Percentiles rank a stretch among this genome's conserved stretches.
Evolutionary conservation across 2,888 invertebrate species (phyloP).

Genomic region (Metallyticus violacea): DNA sequence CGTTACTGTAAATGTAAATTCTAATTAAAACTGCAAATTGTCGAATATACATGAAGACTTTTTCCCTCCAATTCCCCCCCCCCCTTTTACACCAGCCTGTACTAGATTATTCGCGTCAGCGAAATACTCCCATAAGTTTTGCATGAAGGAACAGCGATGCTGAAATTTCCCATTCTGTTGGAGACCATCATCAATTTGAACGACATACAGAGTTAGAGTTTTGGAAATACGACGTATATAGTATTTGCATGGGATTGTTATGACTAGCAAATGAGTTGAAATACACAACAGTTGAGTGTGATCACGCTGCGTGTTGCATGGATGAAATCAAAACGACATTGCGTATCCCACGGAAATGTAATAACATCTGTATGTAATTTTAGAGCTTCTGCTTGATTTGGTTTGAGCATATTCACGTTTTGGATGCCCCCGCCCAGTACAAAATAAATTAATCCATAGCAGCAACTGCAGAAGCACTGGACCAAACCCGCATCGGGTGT

Average conservation of each 20-base stretch:
- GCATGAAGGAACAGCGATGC: not conserved
- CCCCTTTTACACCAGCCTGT: not conserved
- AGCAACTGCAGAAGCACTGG: not conserved
- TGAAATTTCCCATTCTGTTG: not conserved
- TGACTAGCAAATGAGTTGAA: not conserved
- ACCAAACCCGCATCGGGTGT: not conserved
- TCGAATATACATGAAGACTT: too few species aligned
- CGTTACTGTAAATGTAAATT: too few species aligned
- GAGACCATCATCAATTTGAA: not conserved
- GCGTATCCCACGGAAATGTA: not conserved
- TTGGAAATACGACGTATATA: not conserved
- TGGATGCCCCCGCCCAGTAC: not conserved
- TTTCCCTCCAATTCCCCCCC: too few species aligned
- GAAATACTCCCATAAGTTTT: not conserved
- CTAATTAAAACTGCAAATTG: too few species aligned
- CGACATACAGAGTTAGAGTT: not conserved
- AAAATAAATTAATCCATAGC: not conserved
- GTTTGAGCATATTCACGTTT: not conserved
- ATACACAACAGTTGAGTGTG: too few species aligned
- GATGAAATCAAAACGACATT: not conserved
- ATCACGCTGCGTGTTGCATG: too few species aligned
- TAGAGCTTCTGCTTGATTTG: not conserved
- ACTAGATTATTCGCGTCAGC: too few species aligned
- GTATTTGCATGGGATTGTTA: not conserved
- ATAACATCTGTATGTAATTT: not conserved